phyloP scores from a whole-genome alignment of 1,140 invertebrate genomes.

The Babylonia areolata region DNA sequence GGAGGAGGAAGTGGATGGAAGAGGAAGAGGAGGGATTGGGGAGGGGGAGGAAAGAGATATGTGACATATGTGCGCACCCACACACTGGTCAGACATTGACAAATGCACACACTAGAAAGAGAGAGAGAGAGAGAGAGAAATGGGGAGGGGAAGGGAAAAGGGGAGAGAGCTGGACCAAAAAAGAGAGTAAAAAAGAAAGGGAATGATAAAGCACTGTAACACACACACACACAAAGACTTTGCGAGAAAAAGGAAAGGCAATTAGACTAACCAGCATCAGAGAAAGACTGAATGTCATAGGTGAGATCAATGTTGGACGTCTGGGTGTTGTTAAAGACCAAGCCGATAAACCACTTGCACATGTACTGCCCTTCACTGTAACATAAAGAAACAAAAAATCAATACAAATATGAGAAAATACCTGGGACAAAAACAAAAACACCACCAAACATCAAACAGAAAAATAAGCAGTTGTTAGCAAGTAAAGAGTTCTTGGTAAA shows the following conservation, averaged over 20 bases:
- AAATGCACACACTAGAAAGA: no score
- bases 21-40: slow-evolving; percentile 7
- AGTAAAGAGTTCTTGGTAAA: no score
- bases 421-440: neutral
- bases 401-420: no score
- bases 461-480: neutral
- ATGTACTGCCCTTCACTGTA: slow-evolving; percentile 70
- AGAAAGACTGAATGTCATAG: slow-evolving; percentile 92
- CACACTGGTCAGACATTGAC: no score
- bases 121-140: slow-evolving; percentile 16
- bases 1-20: neutral
- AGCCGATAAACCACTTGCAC: slow-evolving; percentile 98
- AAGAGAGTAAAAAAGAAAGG: no score
- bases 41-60: no score
- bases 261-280: slow-evolving; percentile 79
- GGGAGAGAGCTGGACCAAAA: no score
- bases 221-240: no score
- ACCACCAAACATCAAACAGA: neutral
- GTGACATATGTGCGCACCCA: no score
- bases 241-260: no score
- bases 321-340: slow-evolving; percentile 84
- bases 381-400: neutral
- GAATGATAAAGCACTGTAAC: neutral
- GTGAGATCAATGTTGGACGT: slow-evolving; percentile 91
- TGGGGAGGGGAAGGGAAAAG: neutral